These are phyloP conservation scores for Dryocosmus kuriphilus DNA, from an alignment of 2,888 invertebrate species.

Conservation along the genomic window DNA sequence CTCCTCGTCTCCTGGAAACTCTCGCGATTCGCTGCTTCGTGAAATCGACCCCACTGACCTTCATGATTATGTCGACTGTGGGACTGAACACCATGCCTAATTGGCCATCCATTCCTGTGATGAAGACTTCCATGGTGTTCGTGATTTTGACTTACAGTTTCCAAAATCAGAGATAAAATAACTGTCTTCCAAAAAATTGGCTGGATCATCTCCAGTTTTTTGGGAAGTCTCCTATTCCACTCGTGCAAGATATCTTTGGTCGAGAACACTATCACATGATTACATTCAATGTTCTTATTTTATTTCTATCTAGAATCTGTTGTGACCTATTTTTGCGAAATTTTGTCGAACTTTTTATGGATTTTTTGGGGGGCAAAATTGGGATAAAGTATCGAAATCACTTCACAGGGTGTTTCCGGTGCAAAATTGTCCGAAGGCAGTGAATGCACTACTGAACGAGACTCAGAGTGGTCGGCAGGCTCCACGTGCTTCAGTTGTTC, in stretches of 20 bases:
- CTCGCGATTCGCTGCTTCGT: not conserved
- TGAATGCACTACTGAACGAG: constrained; percentile 72
- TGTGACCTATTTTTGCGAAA: not conserved
- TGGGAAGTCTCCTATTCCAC: not conserved
- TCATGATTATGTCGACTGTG: constrained; percentile 40
- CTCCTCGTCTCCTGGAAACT: constrained; percentile 25
- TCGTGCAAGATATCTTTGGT: not conserved
- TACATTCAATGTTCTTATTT: not conserved
- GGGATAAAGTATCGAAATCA: not conserved
- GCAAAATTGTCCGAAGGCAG: constrained; percentile 70
- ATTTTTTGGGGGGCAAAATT: not conserved
- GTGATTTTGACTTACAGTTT: not conserved
- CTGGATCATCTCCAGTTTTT: constrained; percentile 29
- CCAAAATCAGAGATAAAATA: not conserved
- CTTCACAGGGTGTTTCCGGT: constrained; percentile 52
- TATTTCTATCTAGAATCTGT: not conserved
- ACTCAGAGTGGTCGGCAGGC: constrained; percentile 64
- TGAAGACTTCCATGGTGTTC: constrained; percentile 17
- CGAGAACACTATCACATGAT: not conserved
- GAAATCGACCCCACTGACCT: constrained; percentile 26
- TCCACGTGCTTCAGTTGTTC: constrained; percentile 71
- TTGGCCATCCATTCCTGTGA: constrained; percentile 19
- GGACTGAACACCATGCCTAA: constrained; percentile 12
- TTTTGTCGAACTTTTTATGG: not conserved
- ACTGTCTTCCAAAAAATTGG: constrained; percentile 18